Evolutionary conservation across 2,797 vertebrate species (phyloP).

Genomic region (Carcharodon carcharias): DNA sequence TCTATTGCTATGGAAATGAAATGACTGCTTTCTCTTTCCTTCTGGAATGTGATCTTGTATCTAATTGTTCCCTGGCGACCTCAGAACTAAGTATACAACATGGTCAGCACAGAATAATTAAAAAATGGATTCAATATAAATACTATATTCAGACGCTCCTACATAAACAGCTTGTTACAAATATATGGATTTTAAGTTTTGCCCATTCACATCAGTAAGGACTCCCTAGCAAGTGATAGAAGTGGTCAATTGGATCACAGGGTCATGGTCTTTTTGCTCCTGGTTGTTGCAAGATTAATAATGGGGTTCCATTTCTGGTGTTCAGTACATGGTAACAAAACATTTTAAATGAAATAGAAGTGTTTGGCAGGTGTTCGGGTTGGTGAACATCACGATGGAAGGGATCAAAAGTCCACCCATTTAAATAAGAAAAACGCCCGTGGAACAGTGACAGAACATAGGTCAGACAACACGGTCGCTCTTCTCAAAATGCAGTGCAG

Average conservation of each 20-base stretch:
- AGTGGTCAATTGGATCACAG: background rate
- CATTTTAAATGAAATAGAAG: background rate
- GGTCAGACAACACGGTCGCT: too few relatives aligned
- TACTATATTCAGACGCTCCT: background rate
- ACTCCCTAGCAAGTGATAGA: background rate
- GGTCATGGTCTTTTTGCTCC: background rate
- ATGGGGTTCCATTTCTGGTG: background rate
- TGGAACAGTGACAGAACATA: too few relatives aligned
- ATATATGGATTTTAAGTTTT: too few relatives aligned
- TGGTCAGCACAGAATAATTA: too few relatives aligned
- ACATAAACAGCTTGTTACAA: background rate
- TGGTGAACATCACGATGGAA: background rate
- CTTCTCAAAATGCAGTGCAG: background rate
- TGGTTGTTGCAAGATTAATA: background rate
- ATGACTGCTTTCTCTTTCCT: background rate
- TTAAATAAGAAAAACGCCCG: background rate
- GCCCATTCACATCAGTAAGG: background rate
- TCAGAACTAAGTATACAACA: too few relatives aligned
- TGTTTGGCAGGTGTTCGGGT: too few relatives aligned
- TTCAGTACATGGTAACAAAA: background rate
- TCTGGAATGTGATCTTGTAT: background rate
- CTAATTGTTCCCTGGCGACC: background rate
- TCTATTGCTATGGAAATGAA: background rate
- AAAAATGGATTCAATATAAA: background rate
- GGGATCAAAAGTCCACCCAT: background rate